Percentiles rank a stretch among this genome's conserved stretches.
Conservation (phyloP, 2,113 vertebrate species). For the Polypterus bichir region DNA sequence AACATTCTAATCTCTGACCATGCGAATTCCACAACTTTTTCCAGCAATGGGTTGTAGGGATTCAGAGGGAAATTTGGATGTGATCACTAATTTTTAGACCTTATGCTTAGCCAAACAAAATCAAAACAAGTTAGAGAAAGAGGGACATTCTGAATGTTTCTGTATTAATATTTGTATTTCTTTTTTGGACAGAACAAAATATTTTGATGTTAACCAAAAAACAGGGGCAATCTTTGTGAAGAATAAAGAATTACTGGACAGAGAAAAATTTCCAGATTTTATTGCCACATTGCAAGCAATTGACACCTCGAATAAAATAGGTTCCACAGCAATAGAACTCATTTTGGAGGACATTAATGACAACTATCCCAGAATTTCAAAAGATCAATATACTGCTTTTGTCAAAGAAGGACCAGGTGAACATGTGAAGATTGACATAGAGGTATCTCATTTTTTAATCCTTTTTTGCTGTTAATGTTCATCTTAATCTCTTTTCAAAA, state of each 20-base stretch:
- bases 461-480: too few relatives aligned
- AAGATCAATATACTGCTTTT: constrained; percentile 49
- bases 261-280: constrained; percentile 56
- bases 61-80: too few relatives aligned
- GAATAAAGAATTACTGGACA: constrained; percentile 46
- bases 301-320: constrained; percentile 41
- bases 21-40: too few relatives aligned
- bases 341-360: constrained; percentile 69
- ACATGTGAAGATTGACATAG: constrained; percentile 32
- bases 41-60: too few relatives aligned
- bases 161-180: neutral
- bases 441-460: constrained; percentile 32
- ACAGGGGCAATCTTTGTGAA: constrained; percentile 53
- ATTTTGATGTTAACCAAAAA: constrained; percentile 44
- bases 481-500: too few relatives aligned
- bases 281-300: constrained; percentile 66
- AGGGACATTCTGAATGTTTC: too few relatives aligned
- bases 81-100: too few relatives aligned
- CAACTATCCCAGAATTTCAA: constrained; percentile 37
- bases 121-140: too few relatives aligned
- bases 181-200: constrained; percentile 34
- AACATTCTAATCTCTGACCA: too few relatives aligned
- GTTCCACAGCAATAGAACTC: constrained; percentile 58
- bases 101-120: too few relatives aligned
- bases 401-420: constrained; percentile 48